Evolutionary conservation across 2,888 invertebrate genomes (phyloP).

Genomic region (Automeris io): DNA sequence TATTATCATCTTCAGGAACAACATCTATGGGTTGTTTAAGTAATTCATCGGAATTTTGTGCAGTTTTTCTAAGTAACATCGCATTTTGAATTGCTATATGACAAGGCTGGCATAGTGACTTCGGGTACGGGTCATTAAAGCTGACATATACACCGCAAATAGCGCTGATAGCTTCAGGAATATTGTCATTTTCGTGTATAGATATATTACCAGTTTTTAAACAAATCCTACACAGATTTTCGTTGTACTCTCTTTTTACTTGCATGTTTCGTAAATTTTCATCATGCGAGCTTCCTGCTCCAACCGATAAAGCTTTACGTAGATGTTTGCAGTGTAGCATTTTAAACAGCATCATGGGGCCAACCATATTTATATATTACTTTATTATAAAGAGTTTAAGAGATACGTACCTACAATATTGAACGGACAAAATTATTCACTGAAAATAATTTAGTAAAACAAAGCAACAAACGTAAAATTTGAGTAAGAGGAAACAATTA

Average conservation of each 20-base stretch:
- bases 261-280: conserved; percentile 9
- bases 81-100: conserved; percentile 48
- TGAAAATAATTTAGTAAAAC: too few relatives aligned
- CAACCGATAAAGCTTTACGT: conserved; percentile 4
- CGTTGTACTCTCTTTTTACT: conserved; percentile 16
- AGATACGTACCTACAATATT: too few relatives aligned
- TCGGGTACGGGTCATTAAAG: conserved; percentile 44
- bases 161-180: conserved; percentile 34
- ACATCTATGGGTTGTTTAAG: conserved; percentile 29
- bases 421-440: too few relatives aligned
- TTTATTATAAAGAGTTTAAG: too few relatives aligned
- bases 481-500: too few relatives aligned
- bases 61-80: conserved; percentile 54
- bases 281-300: conserved; percentile 8
- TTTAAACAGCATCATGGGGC: conserved; percentile 37
- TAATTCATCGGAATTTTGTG: conserved; percentile 41
- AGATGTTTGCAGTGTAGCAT: conserved; percentile 40
- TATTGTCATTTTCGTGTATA: conserved; percentile 38
- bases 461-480: too few relatives aligned
- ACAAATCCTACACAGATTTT: conserved; percentile 49
- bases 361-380: conserved; percentile 32
- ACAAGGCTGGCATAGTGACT: conserved; percentile 50
- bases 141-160: conserved; percentile 44
- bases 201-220: conserved; percentile 52
- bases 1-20: conserved; percentile 8